phyloP scores from a whole-genome alignment of 2,888 invertebrate genomes.

The Morpho deidamia region DNA sequence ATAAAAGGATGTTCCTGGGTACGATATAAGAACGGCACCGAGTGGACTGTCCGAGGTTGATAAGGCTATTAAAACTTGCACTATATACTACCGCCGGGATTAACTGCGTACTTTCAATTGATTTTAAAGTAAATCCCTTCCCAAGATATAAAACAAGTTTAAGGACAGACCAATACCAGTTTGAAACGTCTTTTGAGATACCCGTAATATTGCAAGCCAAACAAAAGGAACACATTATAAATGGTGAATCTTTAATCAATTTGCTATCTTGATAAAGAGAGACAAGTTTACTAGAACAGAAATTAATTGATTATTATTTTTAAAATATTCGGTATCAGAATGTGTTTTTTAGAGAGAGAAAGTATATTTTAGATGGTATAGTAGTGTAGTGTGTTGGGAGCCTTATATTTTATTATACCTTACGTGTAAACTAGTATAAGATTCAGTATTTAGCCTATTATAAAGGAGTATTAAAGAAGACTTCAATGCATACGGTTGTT shows the following conservation, averaged over 20 bases:
- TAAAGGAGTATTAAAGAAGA: no score
- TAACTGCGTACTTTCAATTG: conserved; percentile 50
- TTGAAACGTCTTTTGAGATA: conserved; percentile 23
- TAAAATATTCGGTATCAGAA: background rate
- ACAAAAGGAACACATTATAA: conserved; percentile 33
- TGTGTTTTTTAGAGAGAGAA: no score
- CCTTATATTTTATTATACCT: no score
- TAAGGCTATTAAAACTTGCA: conserved; percentile 77
- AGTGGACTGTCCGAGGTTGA: conserved; percentile 62
- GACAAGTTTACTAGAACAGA: conserved; percentile 8
- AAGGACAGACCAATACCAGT: conserved; percentile 33
- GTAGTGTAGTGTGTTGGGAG: no score
- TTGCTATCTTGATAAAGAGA: conserved; percentile 13
- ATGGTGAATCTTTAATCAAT: conserved; percentile 15
- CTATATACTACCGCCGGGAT: conserved; percentile 56
- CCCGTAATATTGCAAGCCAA: conserved; percentile 35
- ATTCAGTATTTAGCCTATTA: no score
- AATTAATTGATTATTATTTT: conserved; percentile 2
- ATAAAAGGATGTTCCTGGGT: conserved; percentile 35
- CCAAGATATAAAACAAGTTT: conserved; percentile 28
- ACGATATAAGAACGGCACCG: conserved; percentile 41
- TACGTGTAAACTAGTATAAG: no score
- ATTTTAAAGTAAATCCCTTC: conserved; percentile 44
- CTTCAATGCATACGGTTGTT: no score
- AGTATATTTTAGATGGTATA: no score